Conservation (phyloP, 2,888 invertebrate genomes). For the Pyrrhosoma nymphula region DNA sequence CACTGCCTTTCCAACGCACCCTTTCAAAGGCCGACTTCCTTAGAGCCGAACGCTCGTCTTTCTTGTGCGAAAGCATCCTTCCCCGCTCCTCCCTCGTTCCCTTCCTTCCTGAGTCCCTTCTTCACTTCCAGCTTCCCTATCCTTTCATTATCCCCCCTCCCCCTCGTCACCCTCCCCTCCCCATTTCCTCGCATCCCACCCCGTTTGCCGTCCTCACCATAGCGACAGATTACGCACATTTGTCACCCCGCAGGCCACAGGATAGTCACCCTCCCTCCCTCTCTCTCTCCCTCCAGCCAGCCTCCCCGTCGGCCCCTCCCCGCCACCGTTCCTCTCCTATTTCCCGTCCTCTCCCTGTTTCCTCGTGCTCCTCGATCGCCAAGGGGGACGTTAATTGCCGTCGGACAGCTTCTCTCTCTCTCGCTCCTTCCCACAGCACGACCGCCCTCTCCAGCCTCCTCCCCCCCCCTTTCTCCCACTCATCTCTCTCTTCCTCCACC, state of each 20-base stretch:
- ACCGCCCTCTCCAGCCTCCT: neutral
- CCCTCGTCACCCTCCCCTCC: neutral
- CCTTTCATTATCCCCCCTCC: neutral
- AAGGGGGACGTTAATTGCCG: conserved; percentile 57
- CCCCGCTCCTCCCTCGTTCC: neutral
- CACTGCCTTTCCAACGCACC: neutral
- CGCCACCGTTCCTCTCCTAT: no score
- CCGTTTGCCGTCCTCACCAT: neutral
- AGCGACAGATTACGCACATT: conserved; percentile 57
- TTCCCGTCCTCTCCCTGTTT: neutral
- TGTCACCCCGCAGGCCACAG: conserved; percentile 41
- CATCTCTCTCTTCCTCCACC: neutral
- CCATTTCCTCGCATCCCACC: neutral
- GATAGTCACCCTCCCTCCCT: neutral
- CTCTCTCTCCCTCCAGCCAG: no score
- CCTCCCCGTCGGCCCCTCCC: no score
- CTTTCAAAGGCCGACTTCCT: neutral
- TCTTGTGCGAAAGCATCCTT: neutral
- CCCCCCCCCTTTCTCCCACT: neutral
- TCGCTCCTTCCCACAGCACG: neutral
- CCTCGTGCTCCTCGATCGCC: neutral
- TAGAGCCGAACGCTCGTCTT: neutral
- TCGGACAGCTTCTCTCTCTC: conserved; percentile 30
- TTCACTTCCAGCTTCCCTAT: neutral
- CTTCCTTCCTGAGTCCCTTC: neutral